These are phyloP conservation scores for Suncus etruscus DNA, from an alignment of 2,113 vertebrate genomes.

Conservation along the genomic window DNA sequence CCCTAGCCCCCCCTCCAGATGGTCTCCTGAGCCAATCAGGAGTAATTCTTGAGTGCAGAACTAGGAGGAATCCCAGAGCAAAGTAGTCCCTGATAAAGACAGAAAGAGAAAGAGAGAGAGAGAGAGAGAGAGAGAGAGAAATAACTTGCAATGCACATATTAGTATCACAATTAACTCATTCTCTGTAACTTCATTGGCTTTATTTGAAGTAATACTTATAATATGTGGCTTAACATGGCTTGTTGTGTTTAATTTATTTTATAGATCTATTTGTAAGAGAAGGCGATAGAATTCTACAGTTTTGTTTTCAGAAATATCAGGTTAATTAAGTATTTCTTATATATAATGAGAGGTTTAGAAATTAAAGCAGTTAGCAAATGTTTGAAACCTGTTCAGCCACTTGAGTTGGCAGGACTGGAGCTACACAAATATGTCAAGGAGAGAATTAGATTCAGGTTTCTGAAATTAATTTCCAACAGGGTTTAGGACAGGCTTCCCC, in stretches of 20 bases:
- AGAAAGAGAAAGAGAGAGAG: no score
- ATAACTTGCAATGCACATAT: neutral
- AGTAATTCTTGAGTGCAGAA: no score
- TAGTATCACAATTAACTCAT: neutral
- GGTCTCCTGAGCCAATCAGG: no score
- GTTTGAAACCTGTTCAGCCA: neutral
- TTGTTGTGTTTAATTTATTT: constrained; percentile 21
- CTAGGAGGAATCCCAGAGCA: no score
- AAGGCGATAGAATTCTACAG: neutral
- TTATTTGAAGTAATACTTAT: neutral
- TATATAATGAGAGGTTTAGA: neutral
- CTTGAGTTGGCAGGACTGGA: neutral
- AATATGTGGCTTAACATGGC: neutral
- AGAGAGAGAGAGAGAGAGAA: no score
- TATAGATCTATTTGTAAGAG: neutral
- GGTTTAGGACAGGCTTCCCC: no score
- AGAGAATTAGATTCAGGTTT: neutral
- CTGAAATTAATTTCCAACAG: no score
- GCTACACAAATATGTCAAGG: neutral
- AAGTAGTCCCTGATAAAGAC: no score
- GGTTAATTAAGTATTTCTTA: neutral
- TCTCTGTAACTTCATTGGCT: neutral
- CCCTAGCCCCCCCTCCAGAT: no score
- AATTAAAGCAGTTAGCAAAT: neutral
- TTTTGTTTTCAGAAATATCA: constrained; percentile 18